Evolutionary conservation across 2,113 vertebrate species (phyloP), one percentile per base, ranked within the genome.

Genomic region (Oplegnathus fasciatus): DNA sequence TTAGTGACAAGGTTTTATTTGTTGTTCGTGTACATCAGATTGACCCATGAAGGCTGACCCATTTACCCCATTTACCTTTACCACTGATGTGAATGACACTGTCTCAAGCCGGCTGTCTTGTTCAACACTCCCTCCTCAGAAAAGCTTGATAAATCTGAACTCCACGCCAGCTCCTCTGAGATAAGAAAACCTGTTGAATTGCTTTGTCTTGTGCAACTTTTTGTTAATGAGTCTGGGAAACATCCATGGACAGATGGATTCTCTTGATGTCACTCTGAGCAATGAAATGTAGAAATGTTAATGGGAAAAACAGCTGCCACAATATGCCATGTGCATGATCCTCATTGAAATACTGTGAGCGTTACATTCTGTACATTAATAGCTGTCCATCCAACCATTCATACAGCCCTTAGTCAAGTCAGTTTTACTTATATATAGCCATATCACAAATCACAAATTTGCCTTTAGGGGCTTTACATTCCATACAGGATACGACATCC

Each of bases 161-260:
- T 32, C 11, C 32, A 50, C 65, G 48, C 5, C 7, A 66, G 26
- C 69, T 60, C 60, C 24, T 67, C 37, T 73, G 24, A 50, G 71
- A 80, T 66, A 79, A 76, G 48, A 72, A 85, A 78, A 80, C 28
- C 61, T 78, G 78, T 54, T 66, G 34, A 15, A 28, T 14, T 71
- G 67, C 46, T 88, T 72, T 62, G 15, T 66, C 72, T 85, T 83
- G 75, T 71, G 62, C 75, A 84, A 71, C 58, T 13, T 68, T 28
- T 60, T 86, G 18, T 30, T 42, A 3, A 65, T 55, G 30, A 72
- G 58, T 67, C 83, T 84, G 75, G 75, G 60, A 87, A 85, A 71
- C 60, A 75, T 86, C 54, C 50, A 26, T 32, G 69, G 13, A 66
- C 70, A 66, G 22, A 78, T 50, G 42, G 32, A 58, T 58, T 71